phyloP scores from a whole-genome alignment of 1,140 invertebrate species.

The Glossosoma conforme region DNA sequence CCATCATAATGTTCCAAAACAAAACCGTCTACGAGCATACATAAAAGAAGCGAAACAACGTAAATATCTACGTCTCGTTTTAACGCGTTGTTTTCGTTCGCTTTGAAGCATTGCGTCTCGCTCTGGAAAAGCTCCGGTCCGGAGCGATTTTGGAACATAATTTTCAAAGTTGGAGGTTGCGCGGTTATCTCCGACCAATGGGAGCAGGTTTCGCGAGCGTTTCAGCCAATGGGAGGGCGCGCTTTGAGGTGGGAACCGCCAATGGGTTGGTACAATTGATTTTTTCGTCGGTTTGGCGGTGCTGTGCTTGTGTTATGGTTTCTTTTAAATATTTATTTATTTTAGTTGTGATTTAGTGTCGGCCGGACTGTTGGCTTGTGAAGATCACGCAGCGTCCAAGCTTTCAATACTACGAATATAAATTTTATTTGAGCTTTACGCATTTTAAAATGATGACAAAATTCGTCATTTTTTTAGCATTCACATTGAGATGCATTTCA shows the following conservation, averaged over 20 bases:
- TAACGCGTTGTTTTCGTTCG: background rate
- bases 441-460: no score
- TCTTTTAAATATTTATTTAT: constrained; percentile 23
- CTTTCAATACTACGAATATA: background rate
- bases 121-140: constrained; percentile 12
- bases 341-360: constrained; percentile 27
- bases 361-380: no score
- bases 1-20: constrained; percentile 12
- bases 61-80: background rate
- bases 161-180: constrained; percentile 23
- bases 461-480: no score
- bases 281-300: constrained; percentile 23
- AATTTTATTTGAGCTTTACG: no score
- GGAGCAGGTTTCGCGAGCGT: background rate
- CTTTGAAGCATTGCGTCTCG: constrained; percentile 6
- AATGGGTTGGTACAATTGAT: constrained; percentile 27
- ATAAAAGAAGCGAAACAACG: constrained; percentile 17
- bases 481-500: no score
- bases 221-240: constrained; percentile 20
- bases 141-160: constrained; percentile 16
- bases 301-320: constrained; percentile 19
- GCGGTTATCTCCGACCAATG: constrained; percentile 29
- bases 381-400: no score
- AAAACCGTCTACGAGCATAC: constrained; percentile 17
- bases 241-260: constrained; percentile 12